Evolutionary conservation across 1,140 invertebrate genomes (phyloP).

Genomic region (Scaptomyza pallida): DNA sequence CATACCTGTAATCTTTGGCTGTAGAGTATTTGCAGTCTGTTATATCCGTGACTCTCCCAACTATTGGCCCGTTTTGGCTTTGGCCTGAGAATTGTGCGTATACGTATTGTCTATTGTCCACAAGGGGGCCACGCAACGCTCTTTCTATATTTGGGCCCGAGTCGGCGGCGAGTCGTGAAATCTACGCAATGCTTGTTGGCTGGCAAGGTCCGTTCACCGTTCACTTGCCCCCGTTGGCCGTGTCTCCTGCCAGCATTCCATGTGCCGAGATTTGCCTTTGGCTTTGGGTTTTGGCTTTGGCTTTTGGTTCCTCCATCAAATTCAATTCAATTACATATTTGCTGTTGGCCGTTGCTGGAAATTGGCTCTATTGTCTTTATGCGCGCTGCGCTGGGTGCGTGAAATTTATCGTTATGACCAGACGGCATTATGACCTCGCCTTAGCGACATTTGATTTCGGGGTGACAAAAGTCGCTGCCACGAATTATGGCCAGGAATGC

Average conservation of each 20-base stretch:
- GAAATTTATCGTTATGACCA: conserved; percentile 78
- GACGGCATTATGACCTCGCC: conserved; percentile 68
- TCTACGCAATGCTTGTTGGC: conserved; percentile 56
- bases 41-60: conserved; percentile 38
- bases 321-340: conserved; percentile 70
- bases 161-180: conserved; percentile 40
- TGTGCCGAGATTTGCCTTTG: conserved; percentile 68
- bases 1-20: not conserved
- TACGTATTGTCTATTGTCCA: conserved; percentile 72
- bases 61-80: conserved; percentile 51
- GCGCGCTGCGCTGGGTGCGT: conserved; percentile 55
- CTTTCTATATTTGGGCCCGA: conserved; percentile 48
- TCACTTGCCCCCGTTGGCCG: conserved; percentile 18
- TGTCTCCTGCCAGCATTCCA: conserved; percentile 42
- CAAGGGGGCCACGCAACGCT: conserved; percentile 44
- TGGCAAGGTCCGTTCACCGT: conserved; percentile 47
- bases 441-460: conserved; percentile 65
- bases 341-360: conserved; percentile 26
- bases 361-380: conserved; percentile 71
- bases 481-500: conserved; percentile 67
- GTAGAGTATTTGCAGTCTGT: not conserved
- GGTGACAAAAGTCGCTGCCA: conserved; percentile 59
- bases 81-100: conserved; percentile 67
- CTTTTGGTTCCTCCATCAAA: conserved; percentile 56
- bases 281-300: conserved; percentile 15